phyloP scores from a whole-genome alignment of 2,113 vertebrate species.

The Cephalopholis sonnerati region DNA sequence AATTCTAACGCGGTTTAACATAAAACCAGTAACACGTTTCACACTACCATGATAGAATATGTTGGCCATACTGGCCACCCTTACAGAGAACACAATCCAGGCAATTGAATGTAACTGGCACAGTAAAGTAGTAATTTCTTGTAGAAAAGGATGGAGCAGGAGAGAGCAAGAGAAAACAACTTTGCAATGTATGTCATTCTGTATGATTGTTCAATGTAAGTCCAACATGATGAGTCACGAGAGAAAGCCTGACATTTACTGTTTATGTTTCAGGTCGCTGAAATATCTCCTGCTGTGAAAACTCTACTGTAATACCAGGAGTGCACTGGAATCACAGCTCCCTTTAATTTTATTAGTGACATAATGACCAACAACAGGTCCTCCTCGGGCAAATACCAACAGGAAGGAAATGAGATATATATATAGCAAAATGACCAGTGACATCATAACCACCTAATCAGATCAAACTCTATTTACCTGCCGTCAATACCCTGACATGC shows the following conservation, averaged over 20 bases:
- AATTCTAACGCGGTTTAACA: not conserved
- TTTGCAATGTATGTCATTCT: not conserved
- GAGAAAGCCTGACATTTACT: not conserved
- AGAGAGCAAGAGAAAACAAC: not conserved
- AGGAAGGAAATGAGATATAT: constrained; percentile 40
- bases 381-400: constrained; percentile 1
- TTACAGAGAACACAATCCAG: not conserved
- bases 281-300: constrained; percentile 23
- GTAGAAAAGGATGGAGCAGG: not conserved
- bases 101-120: constrained; percentile 2
- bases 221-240: not conserved
- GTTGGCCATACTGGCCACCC: not conserved
- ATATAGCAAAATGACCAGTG: constrained; percentile 9
- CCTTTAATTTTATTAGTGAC: constrained; percentile 26
- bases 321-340: constrained; percentile 4
- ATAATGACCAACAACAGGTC: constrained; percentile 25
- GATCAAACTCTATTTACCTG: constrained; percentile 20
- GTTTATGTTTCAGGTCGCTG: not conserved
- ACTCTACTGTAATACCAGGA: constrained; percentile 5
- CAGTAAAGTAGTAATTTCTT: not conserved
- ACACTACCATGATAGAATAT: not conserved
- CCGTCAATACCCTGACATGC: constrained; percentile 1
- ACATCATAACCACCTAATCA: constrained; percentile 38
- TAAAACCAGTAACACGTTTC: not conserved
- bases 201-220: not conserved